phyloP scores from a whole-genome alignment of 1,140 invertebrate species.

The Solenopsis fugax region DNA sequence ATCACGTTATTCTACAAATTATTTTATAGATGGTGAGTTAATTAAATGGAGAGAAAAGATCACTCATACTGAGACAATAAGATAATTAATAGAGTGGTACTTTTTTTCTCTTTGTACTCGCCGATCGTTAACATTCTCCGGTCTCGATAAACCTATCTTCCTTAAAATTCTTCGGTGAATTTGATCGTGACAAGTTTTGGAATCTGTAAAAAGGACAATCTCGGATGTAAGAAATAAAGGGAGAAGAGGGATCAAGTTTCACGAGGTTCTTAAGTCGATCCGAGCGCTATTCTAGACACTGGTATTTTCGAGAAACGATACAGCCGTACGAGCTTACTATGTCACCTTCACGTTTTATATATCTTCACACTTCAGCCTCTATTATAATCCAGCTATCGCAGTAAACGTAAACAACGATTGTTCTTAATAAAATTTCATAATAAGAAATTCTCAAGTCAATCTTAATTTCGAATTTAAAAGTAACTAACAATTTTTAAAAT shows the following conservation, averaged over 20 bases:
- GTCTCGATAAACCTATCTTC: conserved; percentile 69
- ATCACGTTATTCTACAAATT: neutral
- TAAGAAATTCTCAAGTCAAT: neutral
- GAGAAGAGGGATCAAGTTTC: conserved; percentile 69
- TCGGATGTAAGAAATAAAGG: conserved; percentile 66
- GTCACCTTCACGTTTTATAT: conserved; percentile 44
- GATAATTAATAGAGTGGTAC: conserved; percentile 26
- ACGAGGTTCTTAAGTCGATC: conserved; percentile 73
- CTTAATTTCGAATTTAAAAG: neutral
- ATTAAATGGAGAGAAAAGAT: neutral
- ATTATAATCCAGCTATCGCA: conserved; percentile 10
- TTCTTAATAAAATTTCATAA: conserved; percentile 5
- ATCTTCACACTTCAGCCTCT: conserved; percentile 32
- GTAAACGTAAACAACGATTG: neutral
- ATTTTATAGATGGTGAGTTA: neutral
- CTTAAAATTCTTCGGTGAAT: conserved; percentile 69
- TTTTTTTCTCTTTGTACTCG: neutral
- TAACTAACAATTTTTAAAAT: neutral
- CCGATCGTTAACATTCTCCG: conserved; percentile 60
- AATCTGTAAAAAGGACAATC: conserved; percentile 68
- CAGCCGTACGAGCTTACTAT: conserved; percentile 38
- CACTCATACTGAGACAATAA: neutral
- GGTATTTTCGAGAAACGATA: conserved; percentile 70
- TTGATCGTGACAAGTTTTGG: conserved; percentile 73
- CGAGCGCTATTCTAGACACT: conserved; percentile 70